Percentiles rank a stretch among this genome's conserved stretches.
These are phyloP conservation scores for Datnioides undecimradiatus DNA, from an alignment of 2,113 vertebrate genomes.

Conservation along the genomic window DNA sequence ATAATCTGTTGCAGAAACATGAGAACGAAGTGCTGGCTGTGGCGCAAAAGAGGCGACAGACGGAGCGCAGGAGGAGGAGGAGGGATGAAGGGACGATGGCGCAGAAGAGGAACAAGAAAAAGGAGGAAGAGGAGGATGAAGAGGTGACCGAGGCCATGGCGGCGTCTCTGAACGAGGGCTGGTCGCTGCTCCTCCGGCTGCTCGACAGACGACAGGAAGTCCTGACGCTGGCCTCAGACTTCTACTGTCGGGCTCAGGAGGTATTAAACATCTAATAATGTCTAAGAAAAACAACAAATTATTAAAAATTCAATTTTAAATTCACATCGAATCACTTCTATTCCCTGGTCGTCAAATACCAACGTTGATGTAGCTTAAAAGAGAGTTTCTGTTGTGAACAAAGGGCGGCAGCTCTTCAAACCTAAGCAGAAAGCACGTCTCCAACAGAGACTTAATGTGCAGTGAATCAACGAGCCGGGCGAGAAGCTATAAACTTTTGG, in stretches of 20 bases:
- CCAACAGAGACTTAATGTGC: too few species aligned
- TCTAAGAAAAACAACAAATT: too few species aligned
- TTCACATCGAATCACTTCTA: too few species aligned
- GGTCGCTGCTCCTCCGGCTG: conserved; percentile 86
- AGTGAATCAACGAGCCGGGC: too few species aligned
- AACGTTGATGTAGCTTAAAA: too few species aligned
- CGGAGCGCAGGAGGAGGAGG: conserved; percentile 67
- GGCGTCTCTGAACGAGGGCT: conserved; percentile 88
- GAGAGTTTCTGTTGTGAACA: too few species aligned
- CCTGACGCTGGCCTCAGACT: conserved; percentile 85
- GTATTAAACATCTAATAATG: conserved; percentile 84
- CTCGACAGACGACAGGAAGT: conserved; percentile 87
- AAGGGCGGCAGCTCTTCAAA: too few species aligned
- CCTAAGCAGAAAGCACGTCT: too few species aligned
- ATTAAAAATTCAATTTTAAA: too few species aligned
- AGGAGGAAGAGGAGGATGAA: conserved; percentile 73
- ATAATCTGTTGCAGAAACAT: conserved; percentile 82
- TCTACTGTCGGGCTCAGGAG: conserved; percentile 89
- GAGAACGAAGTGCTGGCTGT: conserved; percentile 86
- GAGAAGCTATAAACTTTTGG: too few species aligned
- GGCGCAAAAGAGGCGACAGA: conserved; percentile 81
- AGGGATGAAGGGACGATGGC: conserved; percentile 65
- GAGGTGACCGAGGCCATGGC: conserved; percentile 89
- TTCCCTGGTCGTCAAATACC: too few species aligned
- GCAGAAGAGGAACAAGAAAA: conserved; percentile 78